Evolutionary conservation across 2,113 vertebrate genomes (phyloP).

Genomic region (Lepus europaeus): DNA sequence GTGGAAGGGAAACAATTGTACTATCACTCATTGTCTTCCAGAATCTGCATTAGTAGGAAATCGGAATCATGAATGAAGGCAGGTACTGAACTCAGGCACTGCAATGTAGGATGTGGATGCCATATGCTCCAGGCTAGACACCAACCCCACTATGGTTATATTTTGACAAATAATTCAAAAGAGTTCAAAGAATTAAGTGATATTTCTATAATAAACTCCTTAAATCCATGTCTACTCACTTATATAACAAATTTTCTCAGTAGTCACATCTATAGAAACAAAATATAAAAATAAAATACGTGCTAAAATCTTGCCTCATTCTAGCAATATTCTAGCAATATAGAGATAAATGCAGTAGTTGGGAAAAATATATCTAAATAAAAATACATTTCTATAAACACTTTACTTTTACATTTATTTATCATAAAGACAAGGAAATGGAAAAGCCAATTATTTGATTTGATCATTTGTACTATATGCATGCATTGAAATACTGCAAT

Average conservation of each 20-base stretch:
- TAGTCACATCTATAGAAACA: conserved; percentile 42
- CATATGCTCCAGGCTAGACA: no score
- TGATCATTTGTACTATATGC: no score
- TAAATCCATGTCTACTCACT: background rate
- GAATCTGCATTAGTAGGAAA: no score
- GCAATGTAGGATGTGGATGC: no score
- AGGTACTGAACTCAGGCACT: no score
- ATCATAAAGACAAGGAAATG: background rate
- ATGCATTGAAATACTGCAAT: no score
- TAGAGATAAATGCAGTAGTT: background rate
- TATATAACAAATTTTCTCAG: conserved; percentile 49
- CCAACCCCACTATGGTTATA: background rate
- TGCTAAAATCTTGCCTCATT: conserved; percentile 25
- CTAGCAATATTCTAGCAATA: background rate
- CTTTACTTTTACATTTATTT: conserved; percentile 12
- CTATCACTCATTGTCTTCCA: no score
- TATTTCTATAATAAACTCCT: conserved; percentile 49
- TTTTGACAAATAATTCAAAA: conserved; percentile 62
- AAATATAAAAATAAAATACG: background rate
- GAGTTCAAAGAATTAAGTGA: conserved; percentile 20
- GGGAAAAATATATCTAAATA: conserved; percentile 2
- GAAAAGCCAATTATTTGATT: no score
- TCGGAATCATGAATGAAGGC: no score
- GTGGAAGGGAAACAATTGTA: no score
- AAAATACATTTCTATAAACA: conserved; percentile 24